These are phyloP conservation scores for Protomyctophum bolini DNA, from an alignment of 2,113 vertebrate genomes.

Conservation along the genomic window DNA sequence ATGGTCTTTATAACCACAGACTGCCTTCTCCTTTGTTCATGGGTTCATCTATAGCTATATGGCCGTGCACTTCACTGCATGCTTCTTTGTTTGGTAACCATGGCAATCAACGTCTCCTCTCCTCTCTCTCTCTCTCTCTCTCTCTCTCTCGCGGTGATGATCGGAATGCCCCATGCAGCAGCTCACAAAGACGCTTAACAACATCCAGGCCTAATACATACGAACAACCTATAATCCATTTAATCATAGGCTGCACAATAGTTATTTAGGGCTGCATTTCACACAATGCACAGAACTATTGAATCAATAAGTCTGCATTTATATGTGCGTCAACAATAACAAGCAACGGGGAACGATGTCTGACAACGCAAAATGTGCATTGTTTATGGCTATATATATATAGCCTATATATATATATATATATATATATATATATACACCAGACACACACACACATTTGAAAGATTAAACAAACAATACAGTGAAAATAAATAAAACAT, in stretches of 20 bases:
- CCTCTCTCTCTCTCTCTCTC: constrained; percentile 10
- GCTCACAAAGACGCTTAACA: constrained; percentile 26
- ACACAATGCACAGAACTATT: too few relatives aligned
- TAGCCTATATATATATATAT: too few relatives aligned
- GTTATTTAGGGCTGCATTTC: too few relatives aligned
- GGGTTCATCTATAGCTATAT: constrained; percentile 56
- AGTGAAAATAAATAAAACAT: background rate
- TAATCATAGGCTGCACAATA: too few relatives aligned
- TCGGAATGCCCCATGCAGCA: constrained; percentile 50
- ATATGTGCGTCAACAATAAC: too few relatives aligned
- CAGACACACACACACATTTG: too few relatives aligned
- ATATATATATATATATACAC: too few relatives aligned
- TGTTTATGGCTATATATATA: too few relatives aligned
- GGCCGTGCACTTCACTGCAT: constrained; percentile 54
- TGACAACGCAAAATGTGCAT: too few relatives aligned
- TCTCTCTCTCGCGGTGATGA: constrained; percentile 66
- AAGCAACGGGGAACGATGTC: too few relatives aligned
- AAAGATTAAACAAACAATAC: too few relatives aligned
- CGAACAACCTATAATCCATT: background rate
- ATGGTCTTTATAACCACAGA: constrained; percentile 29
- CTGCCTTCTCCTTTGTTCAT: constrained; percentile 77
- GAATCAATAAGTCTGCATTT: too few relatives aligned
- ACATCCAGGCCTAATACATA: background rate
- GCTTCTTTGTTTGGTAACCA: constrained; percentile 85
- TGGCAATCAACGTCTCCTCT: constrained; percentile 60